Evolutionary conservation across 2,113 vertebrate genomes (phyloP).

Genomic region (Ictidomys tridecemlineatus): DNA sequence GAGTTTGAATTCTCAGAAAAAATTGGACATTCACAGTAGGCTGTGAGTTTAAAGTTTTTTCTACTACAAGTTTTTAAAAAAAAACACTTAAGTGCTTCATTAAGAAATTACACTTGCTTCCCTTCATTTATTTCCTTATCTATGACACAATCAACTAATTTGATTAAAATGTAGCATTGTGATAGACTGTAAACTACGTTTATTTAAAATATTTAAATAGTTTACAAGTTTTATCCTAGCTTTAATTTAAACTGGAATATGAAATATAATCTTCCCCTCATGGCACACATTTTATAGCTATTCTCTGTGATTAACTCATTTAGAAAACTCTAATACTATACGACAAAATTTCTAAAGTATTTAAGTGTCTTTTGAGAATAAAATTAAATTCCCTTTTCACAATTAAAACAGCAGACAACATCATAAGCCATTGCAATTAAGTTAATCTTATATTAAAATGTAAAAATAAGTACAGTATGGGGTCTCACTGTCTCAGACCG

Average conservation of each 20-base stretch:
- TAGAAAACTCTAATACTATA: conserved; percentile 6
- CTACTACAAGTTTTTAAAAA: background rate
- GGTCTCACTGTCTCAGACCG: background rate
- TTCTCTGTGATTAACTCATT: conserved; percentile 43
- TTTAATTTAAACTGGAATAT: conserved; percentile 51
- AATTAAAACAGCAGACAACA: conserved; percentile 49
- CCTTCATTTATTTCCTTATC: conserved; percentile 58
- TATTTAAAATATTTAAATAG: conserved; percentile 46
- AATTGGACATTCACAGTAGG: background rate
- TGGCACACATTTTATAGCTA: conserved; percentile 55
- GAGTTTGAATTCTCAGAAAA: background rate
- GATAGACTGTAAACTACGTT: background rate
- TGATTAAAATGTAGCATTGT: conserved; percentile 44
- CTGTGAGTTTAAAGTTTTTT: background rate
- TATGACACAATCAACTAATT: background rate
- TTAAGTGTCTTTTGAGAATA: conserved; percentile 49
- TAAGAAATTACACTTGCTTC: conserved; percentile 43
- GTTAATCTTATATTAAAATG: conserved; percentile 46
- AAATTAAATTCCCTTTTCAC: conserved; percentile 26
- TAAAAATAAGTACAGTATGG: background rate
- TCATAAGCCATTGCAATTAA: background rate
- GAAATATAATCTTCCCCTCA: conserved; percentile 63
- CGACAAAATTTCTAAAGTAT: conserved; percentile 56
- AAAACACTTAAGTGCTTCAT: conserved; percentile 1
- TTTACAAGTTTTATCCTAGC: conserved; percentile 48